A percentile compares a stretch with the other conserved stretches of the same genome.
Evolutionary conservation across 2,113 vertebrate genomes (phyloP).

Genomic region (Sterna hirundo): DNA sequence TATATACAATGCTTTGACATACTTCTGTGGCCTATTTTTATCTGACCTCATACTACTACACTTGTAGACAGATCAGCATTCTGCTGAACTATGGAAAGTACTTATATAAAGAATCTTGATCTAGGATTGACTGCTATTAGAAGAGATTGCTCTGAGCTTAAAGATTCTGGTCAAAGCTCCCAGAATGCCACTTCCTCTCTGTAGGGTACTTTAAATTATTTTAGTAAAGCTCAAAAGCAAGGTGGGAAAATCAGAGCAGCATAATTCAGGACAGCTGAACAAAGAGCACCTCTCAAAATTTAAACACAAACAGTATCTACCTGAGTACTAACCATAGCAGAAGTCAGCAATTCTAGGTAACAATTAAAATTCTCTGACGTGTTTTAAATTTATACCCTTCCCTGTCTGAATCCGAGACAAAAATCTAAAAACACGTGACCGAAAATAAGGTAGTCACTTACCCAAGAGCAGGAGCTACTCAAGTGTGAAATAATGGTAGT

Average conservation of each 20-base stretch:
- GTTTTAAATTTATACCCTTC: neutral
- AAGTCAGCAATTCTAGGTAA: neutral
- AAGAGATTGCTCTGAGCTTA: constrained; percentile 57
- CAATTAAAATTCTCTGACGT: neutral
- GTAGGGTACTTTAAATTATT: neutral
- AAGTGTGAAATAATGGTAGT: neutral
- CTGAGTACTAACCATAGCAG: neutral
- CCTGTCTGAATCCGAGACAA: neutral
- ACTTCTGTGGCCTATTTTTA: constrained; percentile 55
- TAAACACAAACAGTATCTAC: neutral
- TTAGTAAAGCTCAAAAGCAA: neutral
- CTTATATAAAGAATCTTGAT: constrained; percentile 66
- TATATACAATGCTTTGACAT: constrained; percentile 1
- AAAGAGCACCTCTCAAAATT: neutral
- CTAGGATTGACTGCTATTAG: constrained; percentile 66
- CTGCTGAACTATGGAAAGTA: constrained; percentile 39
- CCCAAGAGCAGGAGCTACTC: neutral
- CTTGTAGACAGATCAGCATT: constrained; percentile 48
- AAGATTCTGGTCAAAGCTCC: constrained; percentile 5
- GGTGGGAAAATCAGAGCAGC: neutral
- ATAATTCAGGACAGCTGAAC: neutral
- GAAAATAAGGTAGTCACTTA: neutral
- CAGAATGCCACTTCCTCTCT: neutral
- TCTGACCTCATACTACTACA: constrained; percentile 37
- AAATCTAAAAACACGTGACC: neutral